phyloP scores from a whole-genome alignment of 2,797 vertebrate genomes.

The Anguilla obscura region DNA sequence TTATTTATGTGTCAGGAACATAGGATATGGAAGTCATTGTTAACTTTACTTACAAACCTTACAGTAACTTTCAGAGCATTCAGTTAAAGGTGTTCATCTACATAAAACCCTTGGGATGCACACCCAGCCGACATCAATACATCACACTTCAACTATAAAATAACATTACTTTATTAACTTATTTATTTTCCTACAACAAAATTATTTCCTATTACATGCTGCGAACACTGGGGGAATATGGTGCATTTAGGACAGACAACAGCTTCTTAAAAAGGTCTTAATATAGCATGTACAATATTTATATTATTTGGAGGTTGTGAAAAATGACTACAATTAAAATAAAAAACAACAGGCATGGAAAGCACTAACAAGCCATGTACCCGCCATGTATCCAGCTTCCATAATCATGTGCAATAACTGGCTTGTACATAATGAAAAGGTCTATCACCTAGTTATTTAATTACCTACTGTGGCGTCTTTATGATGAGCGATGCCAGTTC shows the following conservation, averaged over 20 bases:
- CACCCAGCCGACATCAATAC: neutral
- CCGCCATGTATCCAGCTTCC: neutral
- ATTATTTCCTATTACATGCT: neutral
- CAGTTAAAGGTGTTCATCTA: neutral
- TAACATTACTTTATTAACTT: neutral
- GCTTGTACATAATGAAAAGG: conserved; percentile 22
- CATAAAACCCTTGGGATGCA: neutral
- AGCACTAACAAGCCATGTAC: neutral
- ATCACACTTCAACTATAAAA: neutral
- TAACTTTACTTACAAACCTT: neutral
- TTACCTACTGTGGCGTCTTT: neutral
- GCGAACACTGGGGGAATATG: neutral
- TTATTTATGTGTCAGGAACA: neutral
- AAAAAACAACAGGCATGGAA: neutral
- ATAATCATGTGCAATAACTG: neutral
- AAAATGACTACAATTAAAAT: neutral
- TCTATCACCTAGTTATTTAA: conserved; percentile 4
- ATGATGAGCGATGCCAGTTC: conserved; percentile 11
- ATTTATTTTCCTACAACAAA: neutral
- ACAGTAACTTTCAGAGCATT: neutral
- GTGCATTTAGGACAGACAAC: neutral
- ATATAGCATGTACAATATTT: neutral
- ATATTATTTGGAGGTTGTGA: neutral
- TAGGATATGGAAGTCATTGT: neutral
- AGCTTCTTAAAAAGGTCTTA: neutral